Evolutionary conservation across 2,113 vertebrate genomes (phyloP).

Genomic region (Triplophysa tibetana): DNA sequence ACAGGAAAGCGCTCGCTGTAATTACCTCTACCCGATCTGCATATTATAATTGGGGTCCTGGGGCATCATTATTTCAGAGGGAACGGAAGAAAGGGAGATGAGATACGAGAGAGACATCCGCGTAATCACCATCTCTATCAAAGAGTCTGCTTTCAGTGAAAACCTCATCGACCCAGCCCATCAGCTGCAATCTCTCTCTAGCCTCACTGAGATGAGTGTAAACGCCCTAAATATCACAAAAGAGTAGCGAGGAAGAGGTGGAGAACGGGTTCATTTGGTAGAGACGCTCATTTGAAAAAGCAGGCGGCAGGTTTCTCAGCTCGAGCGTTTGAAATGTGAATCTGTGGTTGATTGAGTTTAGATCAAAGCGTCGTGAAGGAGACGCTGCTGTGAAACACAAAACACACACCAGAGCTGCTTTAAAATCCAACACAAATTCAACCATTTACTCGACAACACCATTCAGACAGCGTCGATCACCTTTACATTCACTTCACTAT

Average conservation of each 20-base stretch:
- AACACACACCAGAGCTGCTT: constrained; percentile 3
- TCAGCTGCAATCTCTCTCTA: background rate
- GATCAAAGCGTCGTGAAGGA: constrained; percentile 35
- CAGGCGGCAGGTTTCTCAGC: constrained; percentile 22
- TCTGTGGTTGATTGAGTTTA: constrained; percentile 30
- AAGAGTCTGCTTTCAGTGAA: constrained; percentile 19
- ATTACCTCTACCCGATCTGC: constrained; percentile 46
- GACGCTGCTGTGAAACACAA: constrained; percentile 7
- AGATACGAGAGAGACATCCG: constrained; percentile 24
- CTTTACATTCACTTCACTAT: too few species aligned
- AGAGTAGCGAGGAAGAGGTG: background rate
- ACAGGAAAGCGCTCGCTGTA: constrained; percentile 13
- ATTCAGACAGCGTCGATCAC: background rate
- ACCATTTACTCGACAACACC: background rate
- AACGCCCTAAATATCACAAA: background rate
- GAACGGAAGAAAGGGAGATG: constrained; percentile 45
- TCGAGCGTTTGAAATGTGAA: constrained; percentile 34
- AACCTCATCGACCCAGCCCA: constrained; percentile 22
- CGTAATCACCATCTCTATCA: constrained; percentile 11
- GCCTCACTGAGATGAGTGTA: background rate
- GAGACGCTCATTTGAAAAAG: constrained; percentile 4
- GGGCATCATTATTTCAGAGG: constrained; percentile 52
- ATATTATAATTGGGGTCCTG: constrained; percentile 51
- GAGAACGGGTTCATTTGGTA: background rate
- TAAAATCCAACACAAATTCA: background rate